Base-by-base conservation (phyloP, 2,113 vertebrate genomes). In the Ptyas mucosa region DNA sequence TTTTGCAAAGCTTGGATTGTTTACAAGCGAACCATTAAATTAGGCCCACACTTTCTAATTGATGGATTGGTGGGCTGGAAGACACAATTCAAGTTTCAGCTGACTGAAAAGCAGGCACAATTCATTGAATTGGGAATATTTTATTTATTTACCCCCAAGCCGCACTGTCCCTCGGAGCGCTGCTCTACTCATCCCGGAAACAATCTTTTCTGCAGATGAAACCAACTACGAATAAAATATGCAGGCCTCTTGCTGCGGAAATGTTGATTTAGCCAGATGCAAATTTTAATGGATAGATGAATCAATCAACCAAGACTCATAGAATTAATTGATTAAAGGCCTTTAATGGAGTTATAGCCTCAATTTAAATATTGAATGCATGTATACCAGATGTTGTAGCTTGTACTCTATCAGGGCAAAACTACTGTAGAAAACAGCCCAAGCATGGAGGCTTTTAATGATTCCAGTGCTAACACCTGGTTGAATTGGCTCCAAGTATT, bases 161-260 rank as follows among this genome's bases (percentile, higher is more conserved):
- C 1, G 0, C 1, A 3, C 3, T 49, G 1, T 24, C 29, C 12
- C 49, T 29, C 14, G 1, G 26, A 53, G 51, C 6, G 3, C 18
- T 18, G 29, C 26, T 29, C 26, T 6, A 53, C 1, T 1, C 46
- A 15, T 51, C 6, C 85, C 5, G 23, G 43, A 87, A 26, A 46
- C 11, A 20, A 14, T 3, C 86, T n/a, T 53, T 7, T 53, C 49
- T 29, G 7, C 49, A 9, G 49, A 52, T 52, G 43, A 87, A 29
- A 29, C 49, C 49, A 29, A 4, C 86, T 53, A 87, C 53, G 53
- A 53, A 87, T 15, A 87, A 52, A n/a, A 52, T 29, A 26, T 51
- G 86, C 26, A n/a, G 49, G 14, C 2, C 14, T 53, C 87, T 88
- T 18, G 15, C 51, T 54, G 51, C 0, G 29, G 87, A 54, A 88